Evolutionary conservation across 2,888 invertebrate species (phyloP), one percentile per base, ranked within the genome.

Genomic region (Drosophila maculinotata): DNA sequence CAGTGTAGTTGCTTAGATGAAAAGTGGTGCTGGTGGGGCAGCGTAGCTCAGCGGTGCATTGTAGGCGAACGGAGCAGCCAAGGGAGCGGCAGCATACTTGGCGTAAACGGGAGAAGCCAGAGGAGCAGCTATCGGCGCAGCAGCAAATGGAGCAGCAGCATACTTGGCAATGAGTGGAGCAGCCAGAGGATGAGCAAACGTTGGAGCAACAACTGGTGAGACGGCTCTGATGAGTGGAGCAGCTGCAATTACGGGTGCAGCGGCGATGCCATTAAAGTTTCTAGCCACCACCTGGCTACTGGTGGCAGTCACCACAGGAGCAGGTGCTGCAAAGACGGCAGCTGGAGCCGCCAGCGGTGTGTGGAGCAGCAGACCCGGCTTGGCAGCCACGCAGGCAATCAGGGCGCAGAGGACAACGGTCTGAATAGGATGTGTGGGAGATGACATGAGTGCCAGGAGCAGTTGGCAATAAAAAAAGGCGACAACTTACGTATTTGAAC

Each of bases 271-370:
- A 65, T 86, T 84, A 42, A 66, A 73, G 44, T 76, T 86, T 9
- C 85, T 56, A 4, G 82, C 82, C 39, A 86, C 65, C 36, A 80
- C 70, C 53, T 86, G 83, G 41, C 78, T 86, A 45, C 85, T 86
- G 42, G 79, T 82, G 52, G 86, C 84, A 17, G 87, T 85, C 26
- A 86, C 71, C 12, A 80, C 70, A 0, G 77, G 77, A n/a, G 76
- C 76, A 9, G 85, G 79, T 4, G 80, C 80, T 20, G 80, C 78
- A 15, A 74, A n/a, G 7, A 72, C 52, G 14, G 74, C 57, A 6
- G 64, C 47, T 1, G 71, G 66, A 9, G 66, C 71, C 17, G 41
- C 51, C 15, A 71, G 12, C 1, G 57, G 68, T 7, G 48, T 17
- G 14, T 64, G 67, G 45, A 59, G 54, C 0, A 77, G 52, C 1